Evolutionary conservation across 2,113 vertebrate genomes (phyloP).

Genomic region (Saguinus midas): DNA sequence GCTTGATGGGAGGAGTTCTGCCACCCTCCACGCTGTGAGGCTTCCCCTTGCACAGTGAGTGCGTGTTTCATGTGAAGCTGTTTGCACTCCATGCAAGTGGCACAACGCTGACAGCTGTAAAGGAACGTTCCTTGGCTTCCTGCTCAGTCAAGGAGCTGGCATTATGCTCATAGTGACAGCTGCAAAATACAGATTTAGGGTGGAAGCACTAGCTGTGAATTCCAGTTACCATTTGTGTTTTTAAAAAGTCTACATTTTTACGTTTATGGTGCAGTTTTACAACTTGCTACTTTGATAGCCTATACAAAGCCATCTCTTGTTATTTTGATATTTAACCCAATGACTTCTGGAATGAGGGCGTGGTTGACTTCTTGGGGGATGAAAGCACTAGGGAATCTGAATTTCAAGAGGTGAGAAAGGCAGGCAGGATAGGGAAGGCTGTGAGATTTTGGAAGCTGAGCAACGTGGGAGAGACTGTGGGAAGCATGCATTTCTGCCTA

Average conservation of each 20-base stretch:
- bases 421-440: neutral
- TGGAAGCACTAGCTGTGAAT: neutral
- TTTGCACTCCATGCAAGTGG: neutral
- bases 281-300: neutral
- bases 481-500: neutral
- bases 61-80: neutral
- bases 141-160: neutral
- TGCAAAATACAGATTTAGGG: constrained; percentile 7
- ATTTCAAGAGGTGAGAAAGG: constrained; percentile 9
- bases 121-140: neutral
- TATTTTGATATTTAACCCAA: neutral
- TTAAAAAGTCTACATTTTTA: neutral
- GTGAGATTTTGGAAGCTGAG: neutral
- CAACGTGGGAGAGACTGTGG: neutral
- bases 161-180: constrained; percentile 17
- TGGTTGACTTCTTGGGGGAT: neutral
- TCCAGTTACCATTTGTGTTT: neutral
- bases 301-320: neutral
- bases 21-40: neutral
- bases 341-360: neutral
- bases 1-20: neutral
- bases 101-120: neutral
- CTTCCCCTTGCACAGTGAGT: neutral
- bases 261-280: neutral
- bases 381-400: neutral